These are phyloP conservation scores for Petroica traversi DNA, from an alignment of 2,113 vertebrate genomes.

Conservation along the genomic window DNA sequence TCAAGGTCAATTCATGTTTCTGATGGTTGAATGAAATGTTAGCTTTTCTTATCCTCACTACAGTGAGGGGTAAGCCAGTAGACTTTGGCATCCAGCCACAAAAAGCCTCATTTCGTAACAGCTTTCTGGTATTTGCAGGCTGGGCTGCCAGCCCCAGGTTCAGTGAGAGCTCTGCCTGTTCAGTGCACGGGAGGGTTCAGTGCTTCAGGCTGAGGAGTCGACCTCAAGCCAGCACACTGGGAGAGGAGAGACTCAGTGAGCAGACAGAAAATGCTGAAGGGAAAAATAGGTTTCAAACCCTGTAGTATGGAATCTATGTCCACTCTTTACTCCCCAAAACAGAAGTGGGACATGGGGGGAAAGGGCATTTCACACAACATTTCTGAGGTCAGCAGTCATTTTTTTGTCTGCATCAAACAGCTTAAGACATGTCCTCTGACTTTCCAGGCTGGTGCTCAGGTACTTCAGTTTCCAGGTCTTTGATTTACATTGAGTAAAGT, in stretches of 20 bases:
- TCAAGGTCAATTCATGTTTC: conserved; percentile 42
- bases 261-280: not conserved
- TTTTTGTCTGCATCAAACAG: not conserved
- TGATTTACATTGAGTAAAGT: not conserved
- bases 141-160: not conserved
- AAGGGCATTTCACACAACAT: not conserved
- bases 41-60: conserved; percentile 3
- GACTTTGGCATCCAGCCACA: conserved; percentile 30
- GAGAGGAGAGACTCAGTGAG: not conserved
- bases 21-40: conserved; percentile 53
- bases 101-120: not conserved
- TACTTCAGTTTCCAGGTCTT: not conserved
- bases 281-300: not conserved
- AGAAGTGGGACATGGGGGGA: not conserved
- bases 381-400: not conserved
- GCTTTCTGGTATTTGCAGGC: not conserved
- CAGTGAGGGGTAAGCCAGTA: conserved; percentile 21
- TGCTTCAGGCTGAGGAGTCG: not conserved
- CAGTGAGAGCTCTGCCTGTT: not conserved
- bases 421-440: not conserved
- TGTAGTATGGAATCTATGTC: not conserved
- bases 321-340: fast-evolving
- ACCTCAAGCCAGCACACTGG: not conserved
- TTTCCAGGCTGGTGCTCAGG: not conserved
- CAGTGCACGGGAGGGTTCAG: not conserved